Conservation (phyloP, 2,888 invertebrate species). For the Gandaritis pyraliata region DNA sequence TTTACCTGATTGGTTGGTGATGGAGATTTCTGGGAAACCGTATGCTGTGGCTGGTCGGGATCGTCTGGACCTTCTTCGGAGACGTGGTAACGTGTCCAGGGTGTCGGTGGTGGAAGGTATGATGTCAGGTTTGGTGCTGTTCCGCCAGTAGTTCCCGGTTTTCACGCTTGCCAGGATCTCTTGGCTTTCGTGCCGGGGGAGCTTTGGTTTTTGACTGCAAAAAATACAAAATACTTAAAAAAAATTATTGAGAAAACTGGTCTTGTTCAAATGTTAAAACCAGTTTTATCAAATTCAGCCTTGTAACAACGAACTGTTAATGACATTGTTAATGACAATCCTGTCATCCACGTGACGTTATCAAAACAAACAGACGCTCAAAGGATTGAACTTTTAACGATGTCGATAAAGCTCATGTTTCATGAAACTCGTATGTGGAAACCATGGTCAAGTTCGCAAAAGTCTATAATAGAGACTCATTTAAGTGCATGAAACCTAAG, state of each 20-base stretch:
- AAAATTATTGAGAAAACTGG: not conserved
- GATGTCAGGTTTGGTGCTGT: slow-evolving; percentile 73
- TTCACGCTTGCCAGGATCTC: slow-evolving; percentile 74
- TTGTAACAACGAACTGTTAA: too few relatives aligned
- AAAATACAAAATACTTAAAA: too few relatives aligned
- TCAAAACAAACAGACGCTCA: slow-evolving; percentile 10
- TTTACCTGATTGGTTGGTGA: slow-evolving; percentile 57
- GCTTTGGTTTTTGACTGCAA: slow-evolving; percentile 34
- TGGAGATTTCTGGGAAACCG: slow-evolving; percentile 76
- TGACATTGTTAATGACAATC: too few relatives aligned
- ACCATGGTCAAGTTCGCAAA: too few relatives aligned
- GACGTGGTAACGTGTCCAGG: slow-evolving; percentile 55
- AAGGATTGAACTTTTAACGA: slow-evolving; percentile 27
- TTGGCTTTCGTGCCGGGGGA: slow-evolving; percentile 67
- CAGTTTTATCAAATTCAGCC: too few relatives aligned
- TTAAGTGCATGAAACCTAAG: too few relatives aligned
- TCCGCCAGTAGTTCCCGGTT: slow-evolving; percentile 73
- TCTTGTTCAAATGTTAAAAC: too few relatives aligned
- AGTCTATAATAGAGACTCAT: too few relatives aligned
- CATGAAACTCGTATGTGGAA: too few relatives aligned
- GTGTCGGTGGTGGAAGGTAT: slow-evolving; percentile 63
- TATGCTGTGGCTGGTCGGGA: slow-evolving; percentile 65
- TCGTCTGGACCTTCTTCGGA: slow-evolving; percentile 62
- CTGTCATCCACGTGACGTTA: slow-evolving; percentile 8
- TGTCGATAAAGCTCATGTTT: slow-evolving; percentile 33